Base-by-base conservation (phyloP, 2,797 vertebrate species). In the Micrastur ruficollis region DNA sequence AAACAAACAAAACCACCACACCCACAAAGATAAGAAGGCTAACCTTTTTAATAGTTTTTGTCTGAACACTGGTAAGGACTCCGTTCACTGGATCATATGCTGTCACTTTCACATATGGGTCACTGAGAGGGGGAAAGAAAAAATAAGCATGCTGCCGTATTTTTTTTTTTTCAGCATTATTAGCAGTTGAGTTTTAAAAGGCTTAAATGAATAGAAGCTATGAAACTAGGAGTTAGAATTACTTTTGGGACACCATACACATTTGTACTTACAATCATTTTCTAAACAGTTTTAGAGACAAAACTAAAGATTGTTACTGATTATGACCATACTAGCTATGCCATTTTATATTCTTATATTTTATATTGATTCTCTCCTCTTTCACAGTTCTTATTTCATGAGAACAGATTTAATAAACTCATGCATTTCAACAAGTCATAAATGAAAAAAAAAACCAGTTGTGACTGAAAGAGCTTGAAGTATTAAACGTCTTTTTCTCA, bases 41-140 rank as follows among this genome's bases (percentile, higher is more conserved):
- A 89, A 98, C 99, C 98, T 99, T 99, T 97, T 99, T 99, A 67
- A 99, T 97, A 10, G 99, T 99, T 98, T 99, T 99, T 42, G 99
- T 99, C 97, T 99, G 99, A 90, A 99, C 97, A 95, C 98, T 99
- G 96, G 98, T 98, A 94, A 99, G 97, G 96, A 99, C 97, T 97
- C 99, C 99, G 84, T 98, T 99, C 91, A 98, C 79, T 6, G 99
- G 98, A 94, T 99, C 99, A 93, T 99, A 99, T 14, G 99, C 97
- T 4, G 99, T 99, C 91, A 99, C 97, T 97, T 98, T 99, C 84
- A 99, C 99, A 49, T 99, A 99, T 2, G 99, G 99, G 94, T 99
- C 99, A 97, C 99, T 99, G 97, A 76, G 23, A 92, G 7, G n/a
- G 21, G 29, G 16, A 26, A 83, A 89, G 29, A 97, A 91, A 96